A percentile compares a stretch with the other conserved stretches of the same genome.
Evolutionary conservation across 2,797 vertebrate genomes (phyloP).

Genomic region (Acanthis flammea): DNA sequence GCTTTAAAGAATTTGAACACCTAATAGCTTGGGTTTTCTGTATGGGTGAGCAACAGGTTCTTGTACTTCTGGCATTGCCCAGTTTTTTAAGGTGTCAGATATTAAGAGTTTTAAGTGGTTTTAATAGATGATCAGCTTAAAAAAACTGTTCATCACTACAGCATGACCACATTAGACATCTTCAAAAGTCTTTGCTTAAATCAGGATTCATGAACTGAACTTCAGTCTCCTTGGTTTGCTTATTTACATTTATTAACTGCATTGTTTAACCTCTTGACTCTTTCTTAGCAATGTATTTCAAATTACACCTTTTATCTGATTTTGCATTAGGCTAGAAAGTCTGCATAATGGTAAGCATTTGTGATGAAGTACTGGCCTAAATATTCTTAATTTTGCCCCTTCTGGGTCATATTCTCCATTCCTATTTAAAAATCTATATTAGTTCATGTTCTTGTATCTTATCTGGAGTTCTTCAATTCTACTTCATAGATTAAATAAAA

Average conservation of each 20-base stretch:
- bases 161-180: neutral
- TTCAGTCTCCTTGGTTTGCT: neutral
- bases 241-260: conserved; percentile 18
- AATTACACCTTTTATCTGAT: conserved; percentile 42
- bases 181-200: neutral
- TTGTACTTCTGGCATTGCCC: neutral
- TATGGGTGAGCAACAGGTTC: neutral
- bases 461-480: conserved; percentile 6
- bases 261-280: neutral
- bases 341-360: neutral
- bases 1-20: neutral
- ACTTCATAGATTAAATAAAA: conserved; percentile 17
- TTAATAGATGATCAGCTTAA: neutral
- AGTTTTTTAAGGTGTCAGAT: neutral
- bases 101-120: neutral
- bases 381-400: neutral
- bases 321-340: neutral
- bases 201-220: neutral
- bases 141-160: neutral
- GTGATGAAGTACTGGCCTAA: neutral
- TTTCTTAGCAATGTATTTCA: neutral
- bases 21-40: neutral
- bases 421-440: conserved; percentile 12
- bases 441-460: neutral
- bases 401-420: neutral